Evolutionary conservation across 2,888 invertebrate genomes (phyloP).

Genomic region (Cryptocephalus moraei): DNA sequence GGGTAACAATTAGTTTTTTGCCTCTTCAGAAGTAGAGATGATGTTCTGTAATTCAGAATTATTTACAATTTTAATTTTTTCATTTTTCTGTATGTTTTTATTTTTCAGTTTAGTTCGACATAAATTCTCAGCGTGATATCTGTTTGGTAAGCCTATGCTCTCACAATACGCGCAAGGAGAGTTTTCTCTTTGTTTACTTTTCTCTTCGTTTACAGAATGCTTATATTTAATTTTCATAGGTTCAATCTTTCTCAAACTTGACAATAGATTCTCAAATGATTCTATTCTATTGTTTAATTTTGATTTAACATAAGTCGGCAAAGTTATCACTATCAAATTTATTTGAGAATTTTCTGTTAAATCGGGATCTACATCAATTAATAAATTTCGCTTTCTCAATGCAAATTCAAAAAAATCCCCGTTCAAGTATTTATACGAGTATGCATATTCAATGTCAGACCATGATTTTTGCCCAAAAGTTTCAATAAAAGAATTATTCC

Average conservation of each 20-base stretch:
- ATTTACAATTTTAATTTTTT: no score
- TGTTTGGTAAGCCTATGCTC: no score
- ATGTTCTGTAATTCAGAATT: no score
- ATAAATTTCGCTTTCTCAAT: neutral
- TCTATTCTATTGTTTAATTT: neutral
- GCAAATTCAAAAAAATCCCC: neutral
- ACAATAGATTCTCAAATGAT: neutral
- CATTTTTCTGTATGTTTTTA: no score
- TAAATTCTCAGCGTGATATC: no score
- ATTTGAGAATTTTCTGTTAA: neutral
- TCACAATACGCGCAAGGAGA: no score
- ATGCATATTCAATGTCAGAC: conserved; percentile 3
- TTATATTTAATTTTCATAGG: neutral
- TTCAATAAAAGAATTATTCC: no score
- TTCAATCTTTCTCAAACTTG: neutral
- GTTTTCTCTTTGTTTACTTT: no score
- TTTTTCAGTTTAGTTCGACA: no score
- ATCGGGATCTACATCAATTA: neutral
- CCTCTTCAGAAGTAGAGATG: no score
- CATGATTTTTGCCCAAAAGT: no score
- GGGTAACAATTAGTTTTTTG: no score
- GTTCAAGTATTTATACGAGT: neutral
- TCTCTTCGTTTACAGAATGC: neutral
- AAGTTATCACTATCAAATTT: neutral
- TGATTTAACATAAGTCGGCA: neutral